phyloP scores from a whole-genome alignment of 2,888 invertebrate genomes.

The Unio delphinus region DNA sequence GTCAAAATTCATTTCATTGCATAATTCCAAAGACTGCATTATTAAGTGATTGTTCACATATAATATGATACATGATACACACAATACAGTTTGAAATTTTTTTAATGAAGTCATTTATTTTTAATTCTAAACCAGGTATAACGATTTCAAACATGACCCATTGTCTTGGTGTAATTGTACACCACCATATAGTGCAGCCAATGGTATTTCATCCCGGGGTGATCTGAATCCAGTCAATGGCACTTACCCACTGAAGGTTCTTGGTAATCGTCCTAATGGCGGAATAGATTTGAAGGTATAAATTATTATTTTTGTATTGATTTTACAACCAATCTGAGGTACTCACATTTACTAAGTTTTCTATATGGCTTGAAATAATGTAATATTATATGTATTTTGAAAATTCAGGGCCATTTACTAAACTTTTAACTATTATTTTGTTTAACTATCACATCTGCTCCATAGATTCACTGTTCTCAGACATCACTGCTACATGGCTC shows the following conservation, averaged over 20 bases:
- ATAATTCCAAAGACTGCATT: no score
- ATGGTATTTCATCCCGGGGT: conserved; percentile 80
- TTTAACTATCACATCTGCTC: no score
- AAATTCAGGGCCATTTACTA: no score
- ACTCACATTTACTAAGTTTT: no score
- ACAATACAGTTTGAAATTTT: neutral
- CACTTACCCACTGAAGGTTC: conserved; percentile 79
- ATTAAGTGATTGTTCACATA: neutral
- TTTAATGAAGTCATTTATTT: neutral
- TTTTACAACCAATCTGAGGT: no score
- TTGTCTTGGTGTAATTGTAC: conserved; percentile 79
- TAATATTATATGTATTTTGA: no score
- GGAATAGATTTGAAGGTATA: conserved; percentile 81
- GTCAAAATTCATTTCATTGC: no score
- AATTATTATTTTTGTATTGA: neutral
- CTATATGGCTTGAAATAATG: no score
- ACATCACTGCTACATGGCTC: no score
- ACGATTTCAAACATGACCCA: conserved; percentile 81
- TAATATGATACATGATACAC: neutral
- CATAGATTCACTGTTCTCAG: no score
- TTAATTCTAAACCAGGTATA: conserved; percentile 75
- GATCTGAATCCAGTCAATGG: conserved; percentile 82
- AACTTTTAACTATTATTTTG: no score
- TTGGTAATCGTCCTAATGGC: conserved; percentile 81
- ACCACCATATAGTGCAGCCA: conserved; percentile 83